Base-by-base conservation (phyloP, 2,888 invertebrate species). In the Xiphydria camelus region DNA sequence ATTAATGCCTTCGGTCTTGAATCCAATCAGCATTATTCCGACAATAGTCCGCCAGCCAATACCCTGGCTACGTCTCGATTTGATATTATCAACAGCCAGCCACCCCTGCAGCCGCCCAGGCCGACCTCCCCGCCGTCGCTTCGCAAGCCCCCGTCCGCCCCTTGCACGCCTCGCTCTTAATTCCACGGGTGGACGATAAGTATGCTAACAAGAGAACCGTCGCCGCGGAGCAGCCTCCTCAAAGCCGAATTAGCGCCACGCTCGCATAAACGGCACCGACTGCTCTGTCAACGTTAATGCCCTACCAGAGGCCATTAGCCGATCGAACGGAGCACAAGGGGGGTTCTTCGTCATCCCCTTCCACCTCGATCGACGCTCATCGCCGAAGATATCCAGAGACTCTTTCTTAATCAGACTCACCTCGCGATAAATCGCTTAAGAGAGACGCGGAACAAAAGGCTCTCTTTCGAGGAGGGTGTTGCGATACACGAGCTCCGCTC, bases 11-110 rank as follows among this genome's bases (percentile, higher is more conserved):
- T 63, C 66, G 64, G 70, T 70, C 75, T 73, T 71, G 73, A 75
- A 75, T 75, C 73, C 74, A 75, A 75, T 75, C 75, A 75, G 62
- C 75, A 75, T 75, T 75, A 74, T 66, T 69, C 66, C 66, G 67
- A 73, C 73, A 74, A 75, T 75, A 71, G 73, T 70, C 70, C 61
- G 61, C 62, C 68, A 73, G 68, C 74, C 73, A 74, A 75, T 75
- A 64, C 66, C 64, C 64, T 64, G 63, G 50, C 38, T 53, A 49
- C 42, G 45, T 43, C 52, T 62, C 53, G 54, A 56, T 37, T 43
- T 31, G 73, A 73, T 73, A 73, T 72, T 71, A 73, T 73, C 73
- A 72, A 71, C 70, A 72, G 62, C 54, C 49, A 36, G 36, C 57
- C 23, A 21, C 21, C 21, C 33, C 33, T 4, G 20, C 2, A 15